Evolutionary conservation across 2,797 vertebrate species (phyloP).

Genomic region (Hyperoplus immaculatus): DNA sequence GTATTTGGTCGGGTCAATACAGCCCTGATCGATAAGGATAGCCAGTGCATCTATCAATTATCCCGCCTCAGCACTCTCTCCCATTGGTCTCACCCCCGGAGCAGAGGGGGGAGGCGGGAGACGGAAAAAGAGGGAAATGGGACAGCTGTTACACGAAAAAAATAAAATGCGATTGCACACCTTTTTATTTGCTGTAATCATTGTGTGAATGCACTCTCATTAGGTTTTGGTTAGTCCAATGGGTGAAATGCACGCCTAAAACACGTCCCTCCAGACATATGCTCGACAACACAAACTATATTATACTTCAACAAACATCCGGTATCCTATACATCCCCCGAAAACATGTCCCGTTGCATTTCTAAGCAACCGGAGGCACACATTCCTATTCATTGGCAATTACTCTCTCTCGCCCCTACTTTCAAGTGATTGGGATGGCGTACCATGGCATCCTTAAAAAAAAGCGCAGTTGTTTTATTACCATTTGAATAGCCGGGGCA

Average conservation of each 20-base stretch:
- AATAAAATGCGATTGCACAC: slow-evolving; percentile 39
- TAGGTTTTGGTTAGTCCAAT: slow-evolving; percentile 28
- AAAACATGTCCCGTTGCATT: not conserved
- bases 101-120: slow-evolving; percentile 54
- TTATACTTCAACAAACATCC: not conserved
- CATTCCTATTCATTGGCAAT: not conserved
- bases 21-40: slow-evolving; percentile 88
- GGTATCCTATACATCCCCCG: not conserved
- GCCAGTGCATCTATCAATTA: slow-evolving; percentile 91
- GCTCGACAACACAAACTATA: not conserved
- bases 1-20: slow-evolving; percentile 89
- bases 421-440: slow-evolving; percentile 19
- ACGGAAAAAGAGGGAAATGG: slow-evolving; percentile 57
- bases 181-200: slow-evolving; percentile 59
- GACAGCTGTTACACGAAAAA: slow-evolving; percentile 67
- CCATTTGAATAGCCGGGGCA: slow-evolving; percentile 74
- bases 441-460: slow-evolving; percentile 49
- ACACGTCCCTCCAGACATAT: slow-evolving; percentile 20
- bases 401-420: not conserved
- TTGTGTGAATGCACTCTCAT: slow-evolving; percentile 37
- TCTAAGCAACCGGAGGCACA: too few species aligned
- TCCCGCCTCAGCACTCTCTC: slow-evolving; percentile 88
- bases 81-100: slow-evolving; percentile 81
- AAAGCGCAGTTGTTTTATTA: slow-evolving; percentile 73
- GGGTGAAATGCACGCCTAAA: slow-evolving; percentile 3